Evolutionary conservation across 2,888 invertebrate genomes (phyloP).

Genomic region (Sinodicranocentrus sp.): DNA sequence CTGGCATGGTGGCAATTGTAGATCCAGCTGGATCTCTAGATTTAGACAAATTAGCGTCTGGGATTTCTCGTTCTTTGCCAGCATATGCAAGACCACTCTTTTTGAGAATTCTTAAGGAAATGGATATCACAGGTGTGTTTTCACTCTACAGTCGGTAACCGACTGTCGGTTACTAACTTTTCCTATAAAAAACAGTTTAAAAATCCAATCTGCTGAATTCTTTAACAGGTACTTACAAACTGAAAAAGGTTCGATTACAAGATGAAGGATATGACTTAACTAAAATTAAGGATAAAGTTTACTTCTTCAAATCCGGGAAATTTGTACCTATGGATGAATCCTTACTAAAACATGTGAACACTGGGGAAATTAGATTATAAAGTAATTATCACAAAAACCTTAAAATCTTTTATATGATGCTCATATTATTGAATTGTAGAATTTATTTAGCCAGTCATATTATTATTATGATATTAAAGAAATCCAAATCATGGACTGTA

Average conservation of each 20-base stretch:
- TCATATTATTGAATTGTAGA: too few species aligned
- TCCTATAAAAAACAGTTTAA: background rate
- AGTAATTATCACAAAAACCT: background rate
- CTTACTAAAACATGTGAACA: slow-evolving; percentile 86
- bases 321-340: slow-evolving; percentile 86
- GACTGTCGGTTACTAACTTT: background rate
- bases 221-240: slow-evolving; percentile 96
- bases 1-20: slow-evolving; percentile 81
- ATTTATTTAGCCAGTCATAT: too few species aligned
- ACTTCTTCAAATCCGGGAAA: slow-evolving; percentile 83
- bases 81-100: slow-evolving; percentile 81
- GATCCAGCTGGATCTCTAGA: slow-evolving; percentile 77
- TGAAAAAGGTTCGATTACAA: slow-evolving; percentile 93
- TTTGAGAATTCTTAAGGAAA: slow-evolving; percentile 79
- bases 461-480: too few species aligned
- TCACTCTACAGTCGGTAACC: too few species aligned
- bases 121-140: slow-evolving; percentile 84
- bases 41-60: slow-evolving; percentile 73
- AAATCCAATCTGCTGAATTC: background rate
- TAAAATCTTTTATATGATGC: too few species aligned
- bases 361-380: slow-evolving; percentile 84
- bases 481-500: too few species aligned
- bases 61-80: slow-evolving; percentile 78
- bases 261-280: slow-evolving; percentile 88
- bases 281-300: slow-evolving; percentile 85